phyloP scores from a whole-genome alignment of 2,113 vertebrate species.

The Vulpes vulpes region DNA sequence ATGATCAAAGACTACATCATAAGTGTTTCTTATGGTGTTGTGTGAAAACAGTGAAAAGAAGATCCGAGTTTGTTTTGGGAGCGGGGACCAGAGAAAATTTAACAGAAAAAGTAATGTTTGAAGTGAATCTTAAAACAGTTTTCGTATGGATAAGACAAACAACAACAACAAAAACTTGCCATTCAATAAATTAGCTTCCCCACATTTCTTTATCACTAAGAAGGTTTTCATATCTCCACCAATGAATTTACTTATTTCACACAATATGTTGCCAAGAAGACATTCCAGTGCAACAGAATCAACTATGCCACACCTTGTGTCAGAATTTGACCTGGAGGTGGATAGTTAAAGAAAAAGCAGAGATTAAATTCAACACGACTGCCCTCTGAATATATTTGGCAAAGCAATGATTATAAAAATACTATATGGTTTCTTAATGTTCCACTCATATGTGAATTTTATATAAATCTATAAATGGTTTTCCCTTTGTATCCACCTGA shows the following conservation, averaged over 20 bases:
- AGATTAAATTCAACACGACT: background rate
- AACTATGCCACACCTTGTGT: background rate
- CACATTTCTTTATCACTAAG: background rate
- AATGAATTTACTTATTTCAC: background rate
- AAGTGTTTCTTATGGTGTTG: background rate
- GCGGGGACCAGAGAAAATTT: conserved; percentile 7
- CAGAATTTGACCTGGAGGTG: background rate
- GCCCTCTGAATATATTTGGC: background rate
- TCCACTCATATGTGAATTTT: background rate
- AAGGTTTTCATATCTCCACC: background rate
- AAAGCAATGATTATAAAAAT: background rate
- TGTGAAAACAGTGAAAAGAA: background rate
- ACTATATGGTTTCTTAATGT: background rate
- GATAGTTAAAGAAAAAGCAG: background rate
- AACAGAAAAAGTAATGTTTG: background rate
- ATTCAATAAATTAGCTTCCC: background rate
- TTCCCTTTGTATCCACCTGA: background rate
- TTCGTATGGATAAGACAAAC: background rate
- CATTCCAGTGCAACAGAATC: background rate
- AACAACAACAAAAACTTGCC: background rate
- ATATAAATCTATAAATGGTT: background rate
- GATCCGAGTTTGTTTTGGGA: background rate
- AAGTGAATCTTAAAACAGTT: conserved; percentile 2
- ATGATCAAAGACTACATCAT: background rate
- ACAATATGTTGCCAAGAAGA: background rate